Conservation (phyloP, 2,797 vertebrate species). For the Acridotheres tristis region DNA sequence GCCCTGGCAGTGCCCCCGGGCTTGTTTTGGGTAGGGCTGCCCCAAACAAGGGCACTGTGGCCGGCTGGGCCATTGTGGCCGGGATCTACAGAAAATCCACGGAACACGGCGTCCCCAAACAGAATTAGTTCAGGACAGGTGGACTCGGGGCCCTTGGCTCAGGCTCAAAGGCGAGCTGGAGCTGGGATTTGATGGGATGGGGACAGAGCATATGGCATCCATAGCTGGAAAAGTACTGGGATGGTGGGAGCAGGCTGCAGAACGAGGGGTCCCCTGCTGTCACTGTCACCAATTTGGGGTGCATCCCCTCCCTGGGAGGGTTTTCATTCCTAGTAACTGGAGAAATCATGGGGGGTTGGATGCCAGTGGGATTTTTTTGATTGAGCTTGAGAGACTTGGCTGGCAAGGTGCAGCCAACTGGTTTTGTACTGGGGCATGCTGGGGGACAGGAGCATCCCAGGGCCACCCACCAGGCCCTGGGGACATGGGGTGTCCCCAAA, state of each 20-base stretch:
- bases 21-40: background rate
- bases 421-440: background rate
- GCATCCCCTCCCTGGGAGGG: background rate
- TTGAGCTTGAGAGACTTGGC: accelerated
- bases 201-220: background rate
- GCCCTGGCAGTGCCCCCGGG: background rate
- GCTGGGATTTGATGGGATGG: slow-evolving; percentile 36
- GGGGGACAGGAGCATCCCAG: background rate
- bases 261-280: accelerated
- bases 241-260: background rate
- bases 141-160: slow-evolving; percentile 30
- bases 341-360: accelerated
- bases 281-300: background rate
- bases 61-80: background rate
- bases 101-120: background rate
- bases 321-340: accelerated
- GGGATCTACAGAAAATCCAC: background rate
- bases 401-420: accelerated
- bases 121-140: slow-evolving; percentile 60
- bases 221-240: slow-evolving; percentile 50
- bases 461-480: background rate
- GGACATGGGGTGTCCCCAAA: accelerated
- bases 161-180: slow-evolving; percentile 7
- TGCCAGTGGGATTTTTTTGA: background rate
- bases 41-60: background rate